phyloP scores from a whole-genome alignment of 2,888 invertebrate species.

The Pristionchus japonicus region DNA sequence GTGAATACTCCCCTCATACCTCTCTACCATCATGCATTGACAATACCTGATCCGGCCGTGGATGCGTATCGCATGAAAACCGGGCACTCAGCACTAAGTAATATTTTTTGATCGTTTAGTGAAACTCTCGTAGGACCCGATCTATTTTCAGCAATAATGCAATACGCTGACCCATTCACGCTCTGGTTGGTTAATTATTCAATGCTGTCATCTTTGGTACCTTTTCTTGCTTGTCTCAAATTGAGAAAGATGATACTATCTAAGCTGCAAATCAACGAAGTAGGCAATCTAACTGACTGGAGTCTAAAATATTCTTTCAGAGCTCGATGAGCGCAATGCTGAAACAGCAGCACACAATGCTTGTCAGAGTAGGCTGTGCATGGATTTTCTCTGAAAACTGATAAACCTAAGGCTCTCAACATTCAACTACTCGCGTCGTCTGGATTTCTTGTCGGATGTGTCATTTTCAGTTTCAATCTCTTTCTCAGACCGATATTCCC shows the following conservation, averaged over 20 bases:
- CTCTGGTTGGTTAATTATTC: background rate
- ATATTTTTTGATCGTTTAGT: background rate
- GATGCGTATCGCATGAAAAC: background rate
- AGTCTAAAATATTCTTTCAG: background rate
- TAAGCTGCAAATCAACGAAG: background rate
- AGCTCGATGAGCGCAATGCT: background rate
- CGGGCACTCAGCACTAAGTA: background rate
- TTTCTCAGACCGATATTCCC: background rate
- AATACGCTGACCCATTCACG: background rate
- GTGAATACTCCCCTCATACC: background rate
- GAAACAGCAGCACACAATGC: background rate
- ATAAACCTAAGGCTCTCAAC: background rate
- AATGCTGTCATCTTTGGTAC: background rate
- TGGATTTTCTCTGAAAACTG: background rate
- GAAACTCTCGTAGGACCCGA: background rate
- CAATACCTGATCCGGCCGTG: background rate
- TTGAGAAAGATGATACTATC: background rate
- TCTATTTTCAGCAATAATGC: background rate
- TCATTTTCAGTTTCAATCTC: background rate
- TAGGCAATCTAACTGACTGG: background rate
- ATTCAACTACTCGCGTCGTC: background rate
- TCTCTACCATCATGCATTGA: background rate
- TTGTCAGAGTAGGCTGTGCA: background rate
- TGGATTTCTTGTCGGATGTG: background rate
- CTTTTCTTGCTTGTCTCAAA: background rate